Base-by-base conservation (phyloP, 1,140 invertebrate genomes). In the Nasonia giraulti region DNA sequence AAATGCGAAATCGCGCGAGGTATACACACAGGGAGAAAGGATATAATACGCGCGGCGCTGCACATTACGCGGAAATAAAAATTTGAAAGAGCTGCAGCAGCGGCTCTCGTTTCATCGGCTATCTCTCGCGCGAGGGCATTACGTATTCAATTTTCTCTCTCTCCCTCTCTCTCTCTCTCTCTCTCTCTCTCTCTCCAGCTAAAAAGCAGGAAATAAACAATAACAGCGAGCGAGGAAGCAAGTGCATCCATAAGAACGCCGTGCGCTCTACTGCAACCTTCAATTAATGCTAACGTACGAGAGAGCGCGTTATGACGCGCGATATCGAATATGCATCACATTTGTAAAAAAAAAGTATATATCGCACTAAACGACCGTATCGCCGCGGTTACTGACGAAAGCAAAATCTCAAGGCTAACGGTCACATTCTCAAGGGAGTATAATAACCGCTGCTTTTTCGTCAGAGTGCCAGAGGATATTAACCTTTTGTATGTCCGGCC, bases 401-500 rank as follows among this genome's bases (percentile, higher is more conserved):
- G 17, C 11, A 74, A 82, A 74, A 17, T 31, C 20, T 74, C 80
- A 81, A 73, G 79, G 68, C 17, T 73, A 17, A 1, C 12, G 17
- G 50, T 55, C 50, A 55, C 2, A 0, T 27, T 12, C 44, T 69
- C 78, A 62, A 23, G 80, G 23, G 75, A 82, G 55, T 33, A 17
- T 20, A 4, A 17, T 20, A 37, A 37, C 33, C 33, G 3, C 33
- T 55, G 12, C 17, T 62, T 27, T 37, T 55, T 23, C 17, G 50
- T 14, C 33, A 37, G 31, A 23, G 11, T 37, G 47, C 33, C 27
- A 14, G 5, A 82, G 31, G 44, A 74, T 82, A 81, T 81, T 81
- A 62, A 82, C 80, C 71, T 74, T 74, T 74, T 82, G 47, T 50
- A n/a, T 31, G 31, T 33, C 73, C 31, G 55, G 20, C n/a, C 7